Evolutionary conservation across 2,797 vertebrate species (phyloP), one percentile per base, ranked within the genome.

Genomic region (Microtus agrestis): DNA sequence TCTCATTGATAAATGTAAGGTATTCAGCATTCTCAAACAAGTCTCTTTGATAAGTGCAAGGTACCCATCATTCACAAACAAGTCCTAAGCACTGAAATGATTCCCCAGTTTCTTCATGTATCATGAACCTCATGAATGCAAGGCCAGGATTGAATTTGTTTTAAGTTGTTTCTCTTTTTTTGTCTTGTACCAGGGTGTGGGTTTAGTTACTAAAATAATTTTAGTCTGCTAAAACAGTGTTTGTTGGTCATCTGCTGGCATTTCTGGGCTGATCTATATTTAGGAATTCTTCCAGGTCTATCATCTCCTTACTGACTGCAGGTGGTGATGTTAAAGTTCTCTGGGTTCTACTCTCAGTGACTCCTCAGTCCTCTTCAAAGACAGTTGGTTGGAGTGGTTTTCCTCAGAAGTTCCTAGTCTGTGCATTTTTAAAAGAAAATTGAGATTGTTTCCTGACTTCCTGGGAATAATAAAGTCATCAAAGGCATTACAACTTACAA

Each of bases 351-450:
- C 92, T 98, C 95, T 96, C 94, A 97, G 98, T 97, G 97, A 98
- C 98, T 98, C 98, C 98, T 98, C 99, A 98, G 98, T 97, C 97
- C 98, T 98, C 98, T 98, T 98, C 98, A 98, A 97, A 97, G 94
- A 98, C 98, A 98, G 43, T 98, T 98, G 48, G 87, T 96, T 95
- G 59, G 37, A 97, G 96, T 96, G 29, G 9, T 94, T 98, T 46
- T 61, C 67, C 51, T 96, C 87, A 69, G 54, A 88, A 92, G 8
- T 61, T 77, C 67, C 51, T 93, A 43, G 96, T 96, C 80, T 63
- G n/a, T 73, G 9, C 81, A 87, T 91, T 95, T 98, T 51, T 89
- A 95, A 97, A 96, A 84, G 77, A 19, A 43, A 87, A 80, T 95
- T 88, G 88, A 54, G 91, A 86, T 46, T 76, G 40, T 94, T 92